Evolutionary conservation across 2,888 invertebrate genomes (phyloP), one percentile per base, ranked within the genome.

Genomic region (Lypha dubia): DNA sequence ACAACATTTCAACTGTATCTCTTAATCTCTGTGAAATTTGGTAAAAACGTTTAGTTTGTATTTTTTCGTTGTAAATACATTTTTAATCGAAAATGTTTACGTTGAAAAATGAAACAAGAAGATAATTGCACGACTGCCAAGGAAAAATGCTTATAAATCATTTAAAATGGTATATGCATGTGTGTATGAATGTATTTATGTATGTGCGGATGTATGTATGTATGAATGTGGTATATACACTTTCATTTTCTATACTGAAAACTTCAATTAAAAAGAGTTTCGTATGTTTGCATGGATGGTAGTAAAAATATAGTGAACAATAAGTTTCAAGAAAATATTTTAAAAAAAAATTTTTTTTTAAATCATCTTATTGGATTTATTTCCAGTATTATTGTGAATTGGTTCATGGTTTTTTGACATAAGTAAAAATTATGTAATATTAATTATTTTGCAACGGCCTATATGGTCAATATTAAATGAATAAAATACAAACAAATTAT

Each of bases 101-200:
- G 17, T 44, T 73, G 46, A 62, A 35, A 79, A 70, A 46, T 6
- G 56, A 65, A 70, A 75, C 75, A 83, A 75, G 62, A 76, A 44
- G 73, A 76, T 80, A 90, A 89, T 89, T 88, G 88, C 89, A 87
- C 85, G 88, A 89, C 89, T 89, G 88, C 86, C 88, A 80, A 58
- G 51, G 24, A 74, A 80, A 79, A 70, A 75, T 53, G 41, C 53
- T 81, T 68, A 63, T 79, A 79, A 79, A 79, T 79, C 79, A 79
- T 44, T 68, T 75, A 73, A 71, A 83, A 28, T 28, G 2, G 28
- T 2, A 28, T 28, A 28, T 28, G 28, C 5, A 32, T 11, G 60
- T n/a, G n/a, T n/a, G n/a, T n/a, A n/a, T n/a, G n/a, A n/a, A n/a
- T n/a, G n/a, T n/a, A n/a, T n/a, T n/a, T n/a, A n/a, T n/a, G n/a